Percentiles rank a stretch among this genome's conserved stretches.
Evolutionary conservation across 2,113 vertebrate genomes (phyloP).

Genomic region (Scolopax mira): DNA sequence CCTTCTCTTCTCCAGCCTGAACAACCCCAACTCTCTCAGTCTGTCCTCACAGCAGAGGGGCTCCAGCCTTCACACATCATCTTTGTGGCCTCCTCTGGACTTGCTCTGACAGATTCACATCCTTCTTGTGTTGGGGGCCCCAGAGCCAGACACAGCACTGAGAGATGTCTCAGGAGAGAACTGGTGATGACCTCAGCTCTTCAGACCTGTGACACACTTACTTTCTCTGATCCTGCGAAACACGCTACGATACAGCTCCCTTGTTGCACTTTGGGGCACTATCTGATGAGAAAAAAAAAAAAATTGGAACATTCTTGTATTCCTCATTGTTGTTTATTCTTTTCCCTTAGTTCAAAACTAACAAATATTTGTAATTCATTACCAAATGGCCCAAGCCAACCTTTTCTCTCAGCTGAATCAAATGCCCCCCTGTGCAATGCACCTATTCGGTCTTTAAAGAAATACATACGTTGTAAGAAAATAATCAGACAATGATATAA

Average conservation of each 20-base stretch:
- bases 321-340: not conserved
- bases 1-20: not conserved
- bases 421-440: not conserved
- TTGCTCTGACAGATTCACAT: not conserved
- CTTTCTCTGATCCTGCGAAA: not conserved
- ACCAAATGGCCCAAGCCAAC: not conserved
- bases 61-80: not conserved
- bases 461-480: rapidly evolving
- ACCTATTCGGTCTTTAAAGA: rapidly evolving
- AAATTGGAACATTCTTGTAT: not conserved
- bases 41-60: not conserved
- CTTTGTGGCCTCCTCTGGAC: not conserved
- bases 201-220: rapidly evolving
- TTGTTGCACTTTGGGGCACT: rapidly evolving
- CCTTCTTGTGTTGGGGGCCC: not conserved
- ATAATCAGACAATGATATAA: rapidly evolving
- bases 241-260: rapidly evolving
- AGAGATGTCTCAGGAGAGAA: not conserved
- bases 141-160: not conserved
- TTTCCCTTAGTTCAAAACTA: not conserved
- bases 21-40: not conserved
- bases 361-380: not conserved
- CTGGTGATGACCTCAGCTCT: rapidly evolving
- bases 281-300: not conserved
- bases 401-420: rapidly evolving